Conservation (phyloP, 2,113 vertebrate genomes). For the Callopanchax toddi region DNA sequence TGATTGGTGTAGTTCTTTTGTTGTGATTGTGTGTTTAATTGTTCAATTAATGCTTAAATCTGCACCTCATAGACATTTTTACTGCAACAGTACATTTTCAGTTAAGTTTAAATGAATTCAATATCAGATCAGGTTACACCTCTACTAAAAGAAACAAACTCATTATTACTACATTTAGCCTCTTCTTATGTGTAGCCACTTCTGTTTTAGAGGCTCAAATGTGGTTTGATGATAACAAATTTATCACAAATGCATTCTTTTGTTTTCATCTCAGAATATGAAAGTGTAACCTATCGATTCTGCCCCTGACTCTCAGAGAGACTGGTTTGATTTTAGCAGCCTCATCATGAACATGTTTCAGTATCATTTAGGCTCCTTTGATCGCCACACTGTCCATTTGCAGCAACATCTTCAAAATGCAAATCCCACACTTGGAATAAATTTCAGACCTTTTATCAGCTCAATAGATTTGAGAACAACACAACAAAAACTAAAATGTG, state of each 20-base stretch:
- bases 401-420: neutral
- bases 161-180: too few relatives aligned
- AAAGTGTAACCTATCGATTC: neutral
- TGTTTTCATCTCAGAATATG: neutral
- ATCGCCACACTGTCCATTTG: neutral
- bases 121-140: too few relatives aligned
- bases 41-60: too few relatives aligned
- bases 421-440: neutral
- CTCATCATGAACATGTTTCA: neutral
- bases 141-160: too few relatives aligned
- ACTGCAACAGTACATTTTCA: too few relatives aligned
- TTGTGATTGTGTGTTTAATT: too few relatives aligned
- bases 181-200: too few relatives aligned
- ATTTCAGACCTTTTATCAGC: neutral
- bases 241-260: neutral
- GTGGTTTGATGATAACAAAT: neutral
- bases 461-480: neutral
- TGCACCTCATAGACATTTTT: too few relatives aligned
- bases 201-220: too few relatives aligned
- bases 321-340: neutral
- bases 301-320: neutral
- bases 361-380: neutral
- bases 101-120: too few relatives aligned
- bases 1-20: too few relatives aligned
- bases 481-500: neutral